Percentiles rank a stretch among this genome's conserved stretches.
Conservation (phyloP, 2,797 vertebrate genomes). For the Epinephelus awoara region DNA sequence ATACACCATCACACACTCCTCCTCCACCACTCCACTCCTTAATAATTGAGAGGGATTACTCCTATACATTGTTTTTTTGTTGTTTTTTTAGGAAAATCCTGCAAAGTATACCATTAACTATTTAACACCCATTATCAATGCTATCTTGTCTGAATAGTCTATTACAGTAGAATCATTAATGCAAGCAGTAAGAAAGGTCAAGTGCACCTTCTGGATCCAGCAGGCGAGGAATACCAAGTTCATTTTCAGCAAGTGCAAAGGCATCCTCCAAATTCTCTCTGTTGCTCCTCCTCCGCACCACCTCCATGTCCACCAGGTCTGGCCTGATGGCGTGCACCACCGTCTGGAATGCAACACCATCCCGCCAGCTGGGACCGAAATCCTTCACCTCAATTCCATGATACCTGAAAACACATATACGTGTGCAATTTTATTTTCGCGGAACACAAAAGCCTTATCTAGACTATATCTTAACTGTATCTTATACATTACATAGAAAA, state of each 20-base stretch:
- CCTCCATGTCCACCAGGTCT: conserved; percentile 95
- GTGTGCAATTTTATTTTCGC: background rate
- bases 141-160: conserved; percentile 12
- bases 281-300: conserved; percentile 88
- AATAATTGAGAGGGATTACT: too few species aligned
- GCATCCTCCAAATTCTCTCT: conserved; percentile 95
- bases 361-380: conserved; percentile 96
- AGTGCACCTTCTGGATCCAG: conserved; percentile 96
- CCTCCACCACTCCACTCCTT: too few species aligned
- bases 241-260: conserved; percentile 93
- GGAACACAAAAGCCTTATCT: background rate
- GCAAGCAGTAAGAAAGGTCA: conserved; percentile 2
- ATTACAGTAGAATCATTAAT: conserved; percentile 11
- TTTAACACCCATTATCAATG: background rate
- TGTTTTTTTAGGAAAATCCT: too few species aligned
- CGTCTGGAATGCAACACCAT: conserved; percentile 94
- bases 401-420: conserved; percentile 82
- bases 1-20: too few species aligned
- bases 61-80: too few species aligned
- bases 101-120: too few species aligned
- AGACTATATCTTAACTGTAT: background rate
- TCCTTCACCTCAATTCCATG: conserved; percentile 95
- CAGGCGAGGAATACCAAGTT: conserved; percentile 96
- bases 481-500: background rate
- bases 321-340: conserved; percentile 96